A percentile compares a stretch with the other conserved stretches of the same genome.
Evolutionary conservation across 2,888 invertebrate genomes (phyloP).

Genomic region (Platycheirus albimanus): DNA sequence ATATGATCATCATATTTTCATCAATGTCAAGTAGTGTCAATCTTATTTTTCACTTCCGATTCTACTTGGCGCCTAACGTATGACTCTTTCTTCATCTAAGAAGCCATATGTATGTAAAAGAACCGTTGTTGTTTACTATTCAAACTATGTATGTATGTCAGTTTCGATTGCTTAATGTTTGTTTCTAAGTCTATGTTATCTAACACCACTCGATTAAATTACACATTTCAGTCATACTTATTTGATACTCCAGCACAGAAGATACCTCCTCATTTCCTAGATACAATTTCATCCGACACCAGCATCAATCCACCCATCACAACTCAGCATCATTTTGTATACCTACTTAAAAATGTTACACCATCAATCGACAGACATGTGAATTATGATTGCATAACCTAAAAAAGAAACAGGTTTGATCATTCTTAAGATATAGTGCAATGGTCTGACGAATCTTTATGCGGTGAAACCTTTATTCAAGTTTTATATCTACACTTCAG

Average conservation of each 20-base stretch:
- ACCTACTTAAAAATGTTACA: conserved; percentile 10
- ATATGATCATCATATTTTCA: not conserved
- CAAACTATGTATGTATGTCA: conserved; percentile 18
- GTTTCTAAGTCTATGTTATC: conserved; percentile 34
- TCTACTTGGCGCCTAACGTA: not conserved
- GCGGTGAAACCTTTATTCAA: conserved; percentile 18
- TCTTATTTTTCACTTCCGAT: not conserved
- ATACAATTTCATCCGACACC: conserved; percentile 36
- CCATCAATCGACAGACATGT: conserved; percentile 49
- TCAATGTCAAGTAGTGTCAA: not conserved
- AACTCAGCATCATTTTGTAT: conserved; percentile 4
- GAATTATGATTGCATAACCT: conserved; percentile 63
- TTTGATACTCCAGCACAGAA: conserved; percentile 7
- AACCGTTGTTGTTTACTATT: conserved; percentile 8
- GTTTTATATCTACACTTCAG: conserved; percentile 2
- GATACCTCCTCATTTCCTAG: conserved; percentile 47
- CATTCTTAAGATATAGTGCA: conserved; percentile 51
- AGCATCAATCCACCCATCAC: conserved; percentile 38
- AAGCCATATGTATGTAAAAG: not conserved
- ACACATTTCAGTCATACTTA: conserved; percentile 12
- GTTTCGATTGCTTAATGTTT: conserved; percentile 10
- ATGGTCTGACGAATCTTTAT: conserved; percentile 26
- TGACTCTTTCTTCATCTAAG: not conserved
- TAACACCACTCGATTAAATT: conserved; percentile 39
- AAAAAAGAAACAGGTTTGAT: conserved; percentile 48